These are phyloP conservation scores for Scatophagus argus DNA, from an alignment of 2,113 vertebrate genomes.

Conservation along the genomic window DNA sequence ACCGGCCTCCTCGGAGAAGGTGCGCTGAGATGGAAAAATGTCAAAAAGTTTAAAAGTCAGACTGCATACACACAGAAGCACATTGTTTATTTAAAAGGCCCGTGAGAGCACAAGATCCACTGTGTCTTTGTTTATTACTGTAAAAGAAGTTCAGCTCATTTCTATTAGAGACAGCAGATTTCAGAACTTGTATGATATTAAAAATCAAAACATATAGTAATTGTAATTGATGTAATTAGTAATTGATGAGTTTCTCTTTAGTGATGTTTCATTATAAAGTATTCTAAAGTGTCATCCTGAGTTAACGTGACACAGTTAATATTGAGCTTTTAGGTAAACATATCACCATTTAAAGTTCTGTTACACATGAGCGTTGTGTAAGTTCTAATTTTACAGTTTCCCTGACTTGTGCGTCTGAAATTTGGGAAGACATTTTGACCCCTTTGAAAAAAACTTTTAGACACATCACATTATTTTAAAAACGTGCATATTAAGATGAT, in stretches of 20 bases:
- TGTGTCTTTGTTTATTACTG: background rate
- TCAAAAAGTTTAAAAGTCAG: slow-evolving; percentile 32
- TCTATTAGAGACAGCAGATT: background rate
- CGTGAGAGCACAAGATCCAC: background rate
- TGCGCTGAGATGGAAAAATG: slow-evolving; percentile 48
- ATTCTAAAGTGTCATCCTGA: background rate
- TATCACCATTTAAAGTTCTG: background rate
- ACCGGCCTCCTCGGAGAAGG: background rate
- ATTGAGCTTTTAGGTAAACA: background rate
- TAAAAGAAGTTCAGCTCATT: background rate
- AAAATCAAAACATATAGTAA: background rate
- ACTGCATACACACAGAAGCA: slow-evolving; percentile 11
- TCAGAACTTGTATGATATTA: background rate
- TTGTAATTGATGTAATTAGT: no score
- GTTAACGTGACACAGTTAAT: no score
- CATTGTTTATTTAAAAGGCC: slow-evolving; percentile 19
- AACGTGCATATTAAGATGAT: no score
- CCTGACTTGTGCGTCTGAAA: no score
- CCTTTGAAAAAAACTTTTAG: no score
- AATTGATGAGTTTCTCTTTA: background rate
- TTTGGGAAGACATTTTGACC: no score
- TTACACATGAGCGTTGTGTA: background rate
- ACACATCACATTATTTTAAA: no score
- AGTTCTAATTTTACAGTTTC: no score
- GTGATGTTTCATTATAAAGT: background rate